Base-by-base conservation (phyloP, 1,140 invertebrate species). In the Hylaeus volcanicus region DNA sequence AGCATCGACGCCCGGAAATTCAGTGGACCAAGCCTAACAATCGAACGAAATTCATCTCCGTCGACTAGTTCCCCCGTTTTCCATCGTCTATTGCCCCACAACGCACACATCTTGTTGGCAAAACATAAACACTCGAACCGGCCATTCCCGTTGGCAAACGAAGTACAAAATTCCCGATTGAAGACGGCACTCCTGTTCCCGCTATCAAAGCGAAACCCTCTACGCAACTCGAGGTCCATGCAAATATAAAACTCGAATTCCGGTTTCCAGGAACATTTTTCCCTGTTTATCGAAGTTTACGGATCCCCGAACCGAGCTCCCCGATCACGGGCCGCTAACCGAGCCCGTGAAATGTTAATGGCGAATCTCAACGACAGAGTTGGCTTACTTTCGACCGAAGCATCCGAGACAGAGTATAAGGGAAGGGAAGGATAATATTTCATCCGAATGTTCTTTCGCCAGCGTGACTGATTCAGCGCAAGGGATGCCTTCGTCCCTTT, bases 181-280 rank as follows among this genome's bases (percentile, higher is more conserved):
- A 63, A 63, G 61, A 63, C 61, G 39, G 37, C 11, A 41, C 9
- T 14, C n/a, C 55, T 14, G 15, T 8, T 11, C 9, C 15, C 2
- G 11, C 15, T 5, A 5, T 48, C 74, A 58, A 48, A 78, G 66
- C 11, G 14, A 61, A 77, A 75, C 51, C 39, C 5, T 51, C 39
- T 43, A 39, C 53, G 5, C 64, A 3, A 6, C 12, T 37, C 64
- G 71, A 41, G 45, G 37, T 74, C 51, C 66, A 56, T 58, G 75
- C 75, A 78, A 78, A 78, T 69, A 78, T 26, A 69, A 78, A 69
- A 60, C 61, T 51, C 66, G 45, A 48, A 78, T 71, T 71, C 45
- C 68, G 9, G 45, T 58, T 65, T 56, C 37, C 53, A 26, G n/a
- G 0, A 76, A 76, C 63, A n/a, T 61, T 78, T 61, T 63, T 39